Conservation (phyloP, 2,113 vertebrate species). For the Mandrillus leucophaeus region DNA sequence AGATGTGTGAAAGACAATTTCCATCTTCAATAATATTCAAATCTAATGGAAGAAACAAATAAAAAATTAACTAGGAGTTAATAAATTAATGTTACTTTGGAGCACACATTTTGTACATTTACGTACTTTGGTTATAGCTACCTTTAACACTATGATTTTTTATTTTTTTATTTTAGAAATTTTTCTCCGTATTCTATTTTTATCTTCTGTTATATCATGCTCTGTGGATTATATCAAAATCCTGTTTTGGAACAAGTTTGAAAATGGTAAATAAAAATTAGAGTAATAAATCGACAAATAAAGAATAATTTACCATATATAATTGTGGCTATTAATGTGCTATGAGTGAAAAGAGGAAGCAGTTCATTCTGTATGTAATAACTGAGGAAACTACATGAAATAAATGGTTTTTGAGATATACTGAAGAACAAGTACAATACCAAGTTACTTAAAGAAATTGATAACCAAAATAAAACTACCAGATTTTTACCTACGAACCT, state of each 20-base stretch:
- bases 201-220: not conserved
- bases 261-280: not conserved
- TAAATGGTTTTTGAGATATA: not conserved
- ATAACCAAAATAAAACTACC: not conserved
- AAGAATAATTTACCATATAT: not conserved
- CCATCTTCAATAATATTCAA: not conserved
- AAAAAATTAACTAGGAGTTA: constrained; percentile 8
- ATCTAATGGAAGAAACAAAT: constrained; percentile 12
- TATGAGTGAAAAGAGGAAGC: not conserved
- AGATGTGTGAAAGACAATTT: not conserved
- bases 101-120: not conserved
- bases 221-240: not conserved
- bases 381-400: not conserved
- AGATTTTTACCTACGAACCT: not conserved
- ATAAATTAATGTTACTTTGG: not conserved
- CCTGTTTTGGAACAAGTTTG: not conserved
- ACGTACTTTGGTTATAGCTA: not conserved
- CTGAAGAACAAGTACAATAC: not conserved
- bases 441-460: not conserved
- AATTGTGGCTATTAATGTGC: not conserved
- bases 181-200: not conserved
- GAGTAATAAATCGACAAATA: not conserved
- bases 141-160: not conserved
- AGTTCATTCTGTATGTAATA: not conserved
- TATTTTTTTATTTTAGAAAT: not conserved